A percentile compares a stretch with the other conserved stretches of the same genome.
Conservation (phyloP, 2,797 vertebrate species). For the Salmo trutta region DNA sequence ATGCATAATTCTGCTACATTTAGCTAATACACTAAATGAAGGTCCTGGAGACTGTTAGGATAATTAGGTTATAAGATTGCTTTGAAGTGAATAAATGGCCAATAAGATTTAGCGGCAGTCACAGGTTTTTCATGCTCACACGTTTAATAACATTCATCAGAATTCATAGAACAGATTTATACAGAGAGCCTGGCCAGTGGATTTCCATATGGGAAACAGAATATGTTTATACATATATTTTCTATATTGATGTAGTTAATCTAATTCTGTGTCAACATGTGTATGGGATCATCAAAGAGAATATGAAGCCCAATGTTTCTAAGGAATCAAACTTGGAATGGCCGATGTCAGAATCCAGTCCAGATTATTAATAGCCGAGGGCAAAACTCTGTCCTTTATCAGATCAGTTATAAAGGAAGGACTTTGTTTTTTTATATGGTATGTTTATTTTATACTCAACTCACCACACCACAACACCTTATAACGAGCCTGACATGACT, state of each 20-base stretch:
- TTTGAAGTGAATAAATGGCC: not conserved
- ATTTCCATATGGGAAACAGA: not conserved
- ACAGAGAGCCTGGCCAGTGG: not conserved
- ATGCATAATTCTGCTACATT: not conserved
- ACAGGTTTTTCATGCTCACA: constrained; percentile 3
- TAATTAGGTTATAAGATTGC: not conserved
- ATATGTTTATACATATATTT: not conserved
- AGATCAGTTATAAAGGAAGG: too few relatives aligned
- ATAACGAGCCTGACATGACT: too few relatives aligned
- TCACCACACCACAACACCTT: too few relatives aligned
- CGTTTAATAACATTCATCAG: constrained; percentile 3
- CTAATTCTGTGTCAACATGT: not conserved
- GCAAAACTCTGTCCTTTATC: not conserved
- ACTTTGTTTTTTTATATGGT: too few relatives aligned
- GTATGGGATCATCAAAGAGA: not conserved
- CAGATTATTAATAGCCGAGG: too few relatives aligned
- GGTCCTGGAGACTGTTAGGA: not conserved
- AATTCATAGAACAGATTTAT: not conserved
- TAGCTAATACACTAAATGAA: not conserved
- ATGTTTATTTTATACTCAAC: too few relatives aligned
- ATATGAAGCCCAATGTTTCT: not conserved
- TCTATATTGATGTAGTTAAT: not conserved
- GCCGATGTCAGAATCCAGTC: not conserved
- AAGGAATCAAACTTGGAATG: not conserved
- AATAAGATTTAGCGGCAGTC: not conserved